Evolutionary conservation across 1,140 invertebrate species (phyloP), one percentile per base, ranked within the genome.

Genomic region (Cyphomyrmex costatus): DNA sequence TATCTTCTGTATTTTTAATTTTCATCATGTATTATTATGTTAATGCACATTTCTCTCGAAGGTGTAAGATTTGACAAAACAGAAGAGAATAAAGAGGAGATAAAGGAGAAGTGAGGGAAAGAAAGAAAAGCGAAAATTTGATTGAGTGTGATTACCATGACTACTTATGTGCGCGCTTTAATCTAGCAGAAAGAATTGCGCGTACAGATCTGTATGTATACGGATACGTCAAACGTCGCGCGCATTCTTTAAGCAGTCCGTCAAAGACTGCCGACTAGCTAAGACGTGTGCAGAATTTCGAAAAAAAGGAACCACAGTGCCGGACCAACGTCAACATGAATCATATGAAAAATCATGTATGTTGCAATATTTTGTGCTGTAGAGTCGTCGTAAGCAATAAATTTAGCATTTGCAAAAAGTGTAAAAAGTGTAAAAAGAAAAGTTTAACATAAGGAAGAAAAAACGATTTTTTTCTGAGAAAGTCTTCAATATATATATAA

Each of bases 191-290:
- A 73, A 76, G 70, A 10, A 88, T 85, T 74, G 36, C 86, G 60
- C n/a, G 16, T 24, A 0, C 21, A 53, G 42, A 77, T 60, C 19
- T 42, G n/a, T 42, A 58, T 56, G 68, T 14, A 87, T 14, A n/a
- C n/a, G 49, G 8, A 70, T 21, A 70, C 79, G 66, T 6, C 42
- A 70, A 16, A 70, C 79, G 79, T 58, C 30, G 58, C n/a, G 30
- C 36, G 27, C 70, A 70, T 70, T 70, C 76, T 42, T 74, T 92
- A 97, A 88, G 79, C 88, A 49, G 98, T 98, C 95, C 98, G 98
- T 1, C 98, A 98, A 92, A 96, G 97, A 5, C 97, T 97, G 10
- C 97, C 97, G 92, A 95, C 97, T 80, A 97, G 98, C 92, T 97
- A 97, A 36, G 98, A 97, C 78, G 97, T 96, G 3, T 96, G 86